Evolutionary conservation across 2,113 vertebrate genomes (phyloP).

Genomic region (Cryptoleucopteryx plumbea): DNA sequence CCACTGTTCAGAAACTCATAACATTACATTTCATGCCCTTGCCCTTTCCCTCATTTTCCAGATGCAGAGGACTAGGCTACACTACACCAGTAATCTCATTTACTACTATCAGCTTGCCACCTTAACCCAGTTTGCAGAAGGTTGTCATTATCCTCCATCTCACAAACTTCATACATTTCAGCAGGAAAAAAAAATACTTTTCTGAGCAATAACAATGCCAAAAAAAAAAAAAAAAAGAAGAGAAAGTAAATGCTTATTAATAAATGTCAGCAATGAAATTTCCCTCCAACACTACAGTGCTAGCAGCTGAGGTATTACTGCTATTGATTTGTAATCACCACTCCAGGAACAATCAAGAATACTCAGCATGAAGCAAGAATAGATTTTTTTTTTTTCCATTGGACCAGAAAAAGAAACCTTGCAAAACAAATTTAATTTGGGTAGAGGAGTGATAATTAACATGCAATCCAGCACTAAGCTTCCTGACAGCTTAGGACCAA

Average conservation of each 20-base stretch:
- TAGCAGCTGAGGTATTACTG: neutral
- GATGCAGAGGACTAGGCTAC: neutral
- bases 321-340: neutral
- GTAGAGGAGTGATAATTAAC: neutral
- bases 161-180: neutral
- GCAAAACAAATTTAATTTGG: neutral
- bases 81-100: conserved; percentile 9
- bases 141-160: neutral
- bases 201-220: neutral
- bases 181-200: neutral
- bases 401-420: neutral
- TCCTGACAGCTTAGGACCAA: neutral
- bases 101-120: neutral
- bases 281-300: neutral
- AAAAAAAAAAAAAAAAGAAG: neutral
- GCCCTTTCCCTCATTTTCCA: neutral
- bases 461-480: neutral
- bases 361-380: neutral
- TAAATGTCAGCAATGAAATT: neutral
- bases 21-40: neutral
- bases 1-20: neutral
- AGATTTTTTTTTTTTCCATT: neutral
- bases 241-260: neutral
- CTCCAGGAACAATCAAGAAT: neutral
- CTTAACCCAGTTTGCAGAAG: conserved; percentile 1